phyloP scores from a whole-genome alignment of 2,113 vertebrate genomes.

The Lethenteron camtschaticum region DNA sequence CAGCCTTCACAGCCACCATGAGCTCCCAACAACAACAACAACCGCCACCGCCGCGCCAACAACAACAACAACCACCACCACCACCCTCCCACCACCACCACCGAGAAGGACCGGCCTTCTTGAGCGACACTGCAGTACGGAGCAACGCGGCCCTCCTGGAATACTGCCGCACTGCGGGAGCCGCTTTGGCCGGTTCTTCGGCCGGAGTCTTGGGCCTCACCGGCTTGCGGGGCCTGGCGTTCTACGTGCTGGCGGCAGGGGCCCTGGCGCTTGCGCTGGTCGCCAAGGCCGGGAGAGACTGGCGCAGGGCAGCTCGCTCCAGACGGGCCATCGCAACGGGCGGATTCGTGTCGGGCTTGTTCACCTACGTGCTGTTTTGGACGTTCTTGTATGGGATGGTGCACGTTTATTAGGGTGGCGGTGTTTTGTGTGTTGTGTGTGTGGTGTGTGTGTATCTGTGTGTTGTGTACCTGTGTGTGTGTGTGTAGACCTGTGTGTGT shows the following conservation, averaged over 20 bases:
- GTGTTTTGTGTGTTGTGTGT: too few relatives aligned
- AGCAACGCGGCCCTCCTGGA: conserved; percentile 83
- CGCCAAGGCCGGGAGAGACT: conserved; percentile 42
- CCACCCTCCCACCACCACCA: too few relatives aligned
- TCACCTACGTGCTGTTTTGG: conserved; percentile 94
- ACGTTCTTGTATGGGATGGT: conserved; percentile 98
- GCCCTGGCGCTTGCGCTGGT: conserved; percentile 72
- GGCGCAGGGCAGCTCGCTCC: conserved; percentile 64
- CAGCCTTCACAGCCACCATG: too few relatives aligned
- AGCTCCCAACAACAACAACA: too few relatives aligned
- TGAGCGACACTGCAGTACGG: conserved; percentile 70
- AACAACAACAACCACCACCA: too few relatives aligned
- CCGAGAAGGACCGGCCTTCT: conserved; percentile 85
- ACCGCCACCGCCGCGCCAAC: too few relatives aligned
- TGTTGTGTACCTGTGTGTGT: too few relatives aligned
- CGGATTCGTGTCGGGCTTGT: conserved; percentile 77
- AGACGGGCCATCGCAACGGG: conserved; percentile 69
- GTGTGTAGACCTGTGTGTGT: too few relatives aligned
- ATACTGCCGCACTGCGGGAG: conserved; percentile 86
- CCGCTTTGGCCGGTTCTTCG: conserved; percentile 82
- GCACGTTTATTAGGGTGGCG: conserved; percentile 56
- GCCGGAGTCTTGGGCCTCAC: conserved; percentile 79
- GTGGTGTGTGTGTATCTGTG: too few relatives aligned
- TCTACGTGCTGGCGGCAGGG: conserved; percentile 67
- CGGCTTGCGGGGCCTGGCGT: conserved; percentile 76